Base-by-base conservation (phyloP, 2,113 vertebrate genomes). In the Misgurnus anguillicaudatus region DNA sequence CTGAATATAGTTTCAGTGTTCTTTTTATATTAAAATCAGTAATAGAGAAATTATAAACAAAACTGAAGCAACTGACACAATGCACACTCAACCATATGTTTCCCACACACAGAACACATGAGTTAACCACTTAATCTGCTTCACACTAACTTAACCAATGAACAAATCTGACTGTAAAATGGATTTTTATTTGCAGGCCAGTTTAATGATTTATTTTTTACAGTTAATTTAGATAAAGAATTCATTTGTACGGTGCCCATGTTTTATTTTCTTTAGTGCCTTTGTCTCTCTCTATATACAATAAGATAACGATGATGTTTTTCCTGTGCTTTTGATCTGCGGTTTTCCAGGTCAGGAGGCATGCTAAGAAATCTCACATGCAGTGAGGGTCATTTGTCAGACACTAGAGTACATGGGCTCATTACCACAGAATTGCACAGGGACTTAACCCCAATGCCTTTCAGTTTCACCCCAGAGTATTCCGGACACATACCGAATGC, bases 311-410 rank as follows among this genome's bases (percentile, higher is more conserved):
- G 38, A 65, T 76, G 66, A 57, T 58, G 41, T 42, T 70, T 71
- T 64, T 70, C 36, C 58, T 31, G 17, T n/a, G 10, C 68, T 77
- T 77, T 77, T 77, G 63, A 63, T 74, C 36, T n/a, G 48, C 36
- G 83, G 47, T 64, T 70, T 21, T 47, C 57, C 41, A 24, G 73
- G 82, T 80, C 70, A 80, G 53, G 14, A 74, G 19, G 61, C 10
- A 65, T 65, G 55, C 60, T 63, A n/a, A 62, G 57, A 69, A 53
- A 31, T 24, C 61, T 63, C 73, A 65, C 19, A 39, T 65, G 53
- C 55, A 68, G 79, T 31, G 53, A 48, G 57, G 70, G 69, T 74
- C 71, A 66, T 63, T 80, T 80, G 74, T 76, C 74, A 66, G 71
- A 75, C 71, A 74, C 60, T 24, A 45, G 61, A 74, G 48, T 47